These are phyloP conservation scores for Parthenolecanium corni DNA, from an alignment of 2,888 invertebrate species.

Conservation along the genomic window DNA sequence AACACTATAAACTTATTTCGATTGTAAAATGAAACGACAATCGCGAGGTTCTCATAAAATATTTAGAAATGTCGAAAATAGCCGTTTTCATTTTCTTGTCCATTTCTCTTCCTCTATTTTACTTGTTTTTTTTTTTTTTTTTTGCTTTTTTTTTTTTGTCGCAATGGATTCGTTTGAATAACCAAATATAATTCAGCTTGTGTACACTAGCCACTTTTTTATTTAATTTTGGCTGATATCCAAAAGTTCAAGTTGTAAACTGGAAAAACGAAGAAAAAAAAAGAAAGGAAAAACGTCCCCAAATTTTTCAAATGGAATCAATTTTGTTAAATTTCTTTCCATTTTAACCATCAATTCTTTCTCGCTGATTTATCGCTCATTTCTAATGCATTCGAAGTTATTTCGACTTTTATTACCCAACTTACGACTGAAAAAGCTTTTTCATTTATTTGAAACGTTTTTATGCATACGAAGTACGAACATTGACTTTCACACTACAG, in stretches of 20 bases:
- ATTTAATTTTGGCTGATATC: constrained; percentile 12
- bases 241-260: background rate
- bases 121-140: too few relatives aligned
- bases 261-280: too few relatives aligned
- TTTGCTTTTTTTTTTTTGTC: too few relatives aligned
- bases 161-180: too few relatives aligned
- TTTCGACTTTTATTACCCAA: constrained; percentile 19
- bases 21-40: too few relatives aligned
- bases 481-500: too few relatives aligned
- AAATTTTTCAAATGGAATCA: constrained; percentile 17
- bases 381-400: constrained; percentile 11
- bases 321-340: constrained; percentile 13
- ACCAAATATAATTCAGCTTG: constrained; percentile 18
- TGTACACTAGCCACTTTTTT: constrained; percentile 4
- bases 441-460: background rate
- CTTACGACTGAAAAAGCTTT: constrained; percentile 15
- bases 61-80: background rate
- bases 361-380: constrained; percentile 18
- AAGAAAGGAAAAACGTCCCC: constrained; percentile 6
- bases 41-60: background rate
- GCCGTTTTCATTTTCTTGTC: background rate
- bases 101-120: background rate
- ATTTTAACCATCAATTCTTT: constrained; percentile 10
- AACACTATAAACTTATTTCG: too few relatives aligned
- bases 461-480: background rate